Percentiles rank a stretch among this genome's conserved stretches.
Evolutionary conservation across 2,888 invertebrate genomes (phyloP).

Genomic region (Andrena minutula): DNA sequence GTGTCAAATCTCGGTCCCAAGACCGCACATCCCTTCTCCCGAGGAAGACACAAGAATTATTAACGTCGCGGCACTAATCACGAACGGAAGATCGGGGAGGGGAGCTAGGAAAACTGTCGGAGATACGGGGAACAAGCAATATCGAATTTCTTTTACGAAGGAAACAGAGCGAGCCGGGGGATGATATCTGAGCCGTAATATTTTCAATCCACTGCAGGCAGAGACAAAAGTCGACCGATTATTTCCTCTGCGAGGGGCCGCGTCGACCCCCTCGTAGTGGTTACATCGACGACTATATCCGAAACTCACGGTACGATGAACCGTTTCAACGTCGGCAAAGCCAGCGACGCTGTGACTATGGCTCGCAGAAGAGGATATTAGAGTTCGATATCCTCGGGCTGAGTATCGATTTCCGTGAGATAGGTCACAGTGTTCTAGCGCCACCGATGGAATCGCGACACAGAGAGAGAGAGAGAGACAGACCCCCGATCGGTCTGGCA

Average conservation of each 20-base stretch:
- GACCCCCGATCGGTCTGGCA: too few relatives aligned
- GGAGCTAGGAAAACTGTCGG: not conserved
- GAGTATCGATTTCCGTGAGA: constrained; percentile 73
- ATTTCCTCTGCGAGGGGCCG: constrained; percentile 48
- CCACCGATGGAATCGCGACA: constrained; percentile 56
- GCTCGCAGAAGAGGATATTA: constrained; percentile 69
- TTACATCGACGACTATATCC: constrained; percentile 61
- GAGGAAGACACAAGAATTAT: too few relatives aligned
- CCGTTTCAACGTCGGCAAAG: constrained; percentile 57
- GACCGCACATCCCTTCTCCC: too few relatives aligned
- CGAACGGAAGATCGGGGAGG: too few relatives aligned
- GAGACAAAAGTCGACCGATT: constrained; percentile 63
- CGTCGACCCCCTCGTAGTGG: constrained; percentile 30
- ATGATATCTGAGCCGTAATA: constrained; percentile 49
- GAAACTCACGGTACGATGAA: constrained; percentile 67
- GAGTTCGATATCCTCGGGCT: constrained; percentile 71
- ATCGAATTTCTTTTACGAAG: constrained; percentile 31
- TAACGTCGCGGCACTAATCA: not conserved
- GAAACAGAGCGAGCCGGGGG: constrained; percentile 11
- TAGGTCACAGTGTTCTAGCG: constrained; percentile 66
- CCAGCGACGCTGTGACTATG: constrained; percentile 62
- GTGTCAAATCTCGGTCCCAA: too few relatives aligned
- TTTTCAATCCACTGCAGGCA: constrained; percentile 54
- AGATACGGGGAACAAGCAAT: constrained; percentile 1
- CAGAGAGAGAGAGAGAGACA: constrained; percentile 15